Evolutionary conservation across 2,888 invertebrate species (phyloP), one percentile per base, ranked within the genome.

Genomic region (Agrochola circellaris): DNA sequence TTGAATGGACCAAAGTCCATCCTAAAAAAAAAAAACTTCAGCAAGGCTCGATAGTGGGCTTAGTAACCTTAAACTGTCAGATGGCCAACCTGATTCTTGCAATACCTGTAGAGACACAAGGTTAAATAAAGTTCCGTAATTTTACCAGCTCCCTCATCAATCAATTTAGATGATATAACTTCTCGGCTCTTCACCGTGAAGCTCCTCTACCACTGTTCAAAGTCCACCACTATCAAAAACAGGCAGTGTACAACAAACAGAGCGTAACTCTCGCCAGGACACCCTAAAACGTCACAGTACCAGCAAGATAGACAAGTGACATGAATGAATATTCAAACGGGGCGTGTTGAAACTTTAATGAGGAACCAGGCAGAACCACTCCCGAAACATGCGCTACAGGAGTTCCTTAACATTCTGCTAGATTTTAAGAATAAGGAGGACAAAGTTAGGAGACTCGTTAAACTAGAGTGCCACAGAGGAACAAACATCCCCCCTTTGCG

Each of bases 251-350:
- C 38, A 8, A 0, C 34, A 9, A 64, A 34, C 64, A 54, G 13
- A 11, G 1, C n/a, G 7, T 2, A 56, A n/a, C n/a, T 30, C 23
- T 56, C 61, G 42, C 0, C 34, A 60, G 34, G 9, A 48, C 34
- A 30, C 68, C 13, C 60, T 34, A n/a, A 72, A 72, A 60, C 30
- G 26, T 17, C 68, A 6, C 26, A 13, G 61, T 60, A 69, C 74
- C 34, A 26, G 64, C 20, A 45, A 75, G 68, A 34, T 85, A 87
- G 86, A 87, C 87, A 80, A 87, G 88, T 84, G 89, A 82, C 83
- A 48, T 26, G 77, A 75, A 89, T 92, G 91, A 92, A 92, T 92
- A 92, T 92, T 92, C 91, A 91, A 73, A 30, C 73, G 81, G 82
- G 76, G 86, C 90, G 88, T 81, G 88, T 82, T 88, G 79, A 75